Evolutionary conservation across 2,888 invertebrate species (phyloP).

Genomic region (Imbricaverruca yamaguchii): DNA sequence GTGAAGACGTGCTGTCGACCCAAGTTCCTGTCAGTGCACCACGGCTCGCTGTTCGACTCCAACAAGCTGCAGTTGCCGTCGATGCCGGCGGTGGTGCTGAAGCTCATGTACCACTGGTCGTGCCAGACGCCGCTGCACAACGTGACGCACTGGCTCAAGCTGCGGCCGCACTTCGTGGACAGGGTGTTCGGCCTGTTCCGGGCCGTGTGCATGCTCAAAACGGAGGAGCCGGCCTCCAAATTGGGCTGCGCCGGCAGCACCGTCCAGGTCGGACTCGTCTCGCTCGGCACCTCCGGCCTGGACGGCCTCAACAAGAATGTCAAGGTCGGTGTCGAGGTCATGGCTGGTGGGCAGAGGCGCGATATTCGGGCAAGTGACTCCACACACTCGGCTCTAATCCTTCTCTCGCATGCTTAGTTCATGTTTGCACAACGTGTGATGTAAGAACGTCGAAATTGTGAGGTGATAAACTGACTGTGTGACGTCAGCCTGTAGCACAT

Average conservation of each 20-base stretch:
- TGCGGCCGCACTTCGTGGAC: conserved; percentile 21
- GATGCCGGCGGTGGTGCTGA: conserved; percentile 62
- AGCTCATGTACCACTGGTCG: conserved; percentile 82
- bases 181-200: conserved; percentile 45
- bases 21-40: conserved; percentile 76
- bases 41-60: conserved; percentile 77
- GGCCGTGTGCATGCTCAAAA: conserved; percentile 68
- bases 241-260: conserved; percentile 33
- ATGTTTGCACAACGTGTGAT: too few species aligned
- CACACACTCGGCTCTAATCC: too few species aligned
- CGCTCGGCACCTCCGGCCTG: conserved; percentile 75
- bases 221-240: conserved; percentile 46
- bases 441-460: too few species aligned
- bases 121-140: conserved; percentile 84
- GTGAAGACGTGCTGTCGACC: conserved; percentile 79
- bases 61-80: conserved; percentile 53
- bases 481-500: too few species aligned
- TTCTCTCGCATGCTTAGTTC: too few species aligned
- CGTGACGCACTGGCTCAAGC: conserved; percentile 80
- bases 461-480: too few species aligned
- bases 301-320: conserved; percentile 57
- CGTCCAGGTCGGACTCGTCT: conserved; percentile 64
- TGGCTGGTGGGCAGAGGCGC: background rate
- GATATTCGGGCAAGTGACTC: too few species aligned
- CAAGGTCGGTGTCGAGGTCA: conserved; percentile 28